Conservation (phyloP, 2,797 vertebrate species). For the Varecia variegata region DNA sequence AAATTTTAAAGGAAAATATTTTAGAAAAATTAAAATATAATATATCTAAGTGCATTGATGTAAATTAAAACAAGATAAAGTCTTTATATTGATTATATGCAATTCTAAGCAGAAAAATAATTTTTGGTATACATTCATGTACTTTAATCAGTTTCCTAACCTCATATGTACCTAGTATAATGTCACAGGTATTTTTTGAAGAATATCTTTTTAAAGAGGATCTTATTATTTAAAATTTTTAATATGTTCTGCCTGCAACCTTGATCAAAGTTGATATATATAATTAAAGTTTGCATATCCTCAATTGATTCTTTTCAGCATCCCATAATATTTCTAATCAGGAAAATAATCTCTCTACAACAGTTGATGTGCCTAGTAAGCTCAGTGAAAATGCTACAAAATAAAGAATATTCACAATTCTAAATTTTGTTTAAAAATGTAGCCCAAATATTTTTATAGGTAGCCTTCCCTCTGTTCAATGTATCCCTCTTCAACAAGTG, state of each 20-base stretch:
- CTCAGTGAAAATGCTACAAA: background rate
- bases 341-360: background rate
- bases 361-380: background rate
- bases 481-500: background rate
- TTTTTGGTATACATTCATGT: background rate
- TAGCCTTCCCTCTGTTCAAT: background rate
- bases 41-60: background rate
- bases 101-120: background rate
- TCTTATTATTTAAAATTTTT: background rate
- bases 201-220: background rate
- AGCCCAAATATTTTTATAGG: background rate
- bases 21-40: background rate
- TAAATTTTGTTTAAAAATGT: background rate
- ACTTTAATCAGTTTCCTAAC: background rate
- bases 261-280: background rate
- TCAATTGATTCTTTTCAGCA: background rate
- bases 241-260: background rate
- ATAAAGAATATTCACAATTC: background rate
- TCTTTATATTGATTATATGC: background rate
- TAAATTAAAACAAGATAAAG: background rate
- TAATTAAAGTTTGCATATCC: background rate
- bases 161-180: background rate
- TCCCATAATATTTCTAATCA: background rate
- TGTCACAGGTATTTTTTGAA: background rate
- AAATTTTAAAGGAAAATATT: background rate